Percentiles rank a stretch among this genome's conserved stretches.
These are phyloP conservation scores for Macrotrachela quadricornifera DNA, from an alignment of 1,140 invertebrate genomes.

Conservation along the genomic window DNA sequence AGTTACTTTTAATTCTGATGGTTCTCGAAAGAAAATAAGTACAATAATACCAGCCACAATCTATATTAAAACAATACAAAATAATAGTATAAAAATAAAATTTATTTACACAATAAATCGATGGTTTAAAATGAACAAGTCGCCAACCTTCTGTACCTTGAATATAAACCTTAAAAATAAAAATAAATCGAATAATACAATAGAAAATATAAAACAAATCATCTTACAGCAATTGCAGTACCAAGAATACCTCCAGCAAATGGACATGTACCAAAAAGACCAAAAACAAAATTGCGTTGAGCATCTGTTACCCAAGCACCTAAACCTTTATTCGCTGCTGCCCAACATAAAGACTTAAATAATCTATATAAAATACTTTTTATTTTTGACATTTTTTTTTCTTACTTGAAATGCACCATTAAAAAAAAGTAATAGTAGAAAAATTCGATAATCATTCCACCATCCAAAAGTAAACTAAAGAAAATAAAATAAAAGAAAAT, in stretches of 20 bases:
- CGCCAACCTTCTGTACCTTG: constrained; percentile 32
- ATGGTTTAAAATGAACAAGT: constrained; percentile 26
- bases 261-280: constrained; percentile 34
- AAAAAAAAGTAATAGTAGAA: constrained; percentile 29
- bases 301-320: constrained; percentile 32
- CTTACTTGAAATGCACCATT: constrained; percentile 31
- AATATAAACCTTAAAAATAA: no score
- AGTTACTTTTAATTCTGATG: constrained; percentile 25
- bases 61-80: constrained; percentile 12
- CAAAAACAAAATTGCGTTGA: constrained; percentile 31
- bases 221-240: constrained; percentile 32
- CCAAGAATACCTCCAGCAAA: constrained; percentile 35
- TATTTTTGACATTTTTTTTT: no score
- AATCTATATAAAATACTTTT: no score
- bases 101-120: constrained; percentile 15
- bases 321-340: constrained; percentile 30
- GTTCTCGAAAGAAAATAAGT: constrained; percentile 21
- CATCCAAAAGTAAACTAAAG: constrained; percentile 26
- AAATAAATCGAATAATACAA: no score
- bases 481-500: not conserved
- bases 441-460: constrained; percentile 23
- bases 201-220: no score
- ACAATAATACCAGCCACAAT: constrained; percentile 22
- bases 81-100: not conserved
- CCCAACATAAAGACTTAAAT: constrained; percentile 34